phyloP scores from a whole-genome alignment of 1,140 invertebrate species.

The Luehdorfia chinensis region DNA sequence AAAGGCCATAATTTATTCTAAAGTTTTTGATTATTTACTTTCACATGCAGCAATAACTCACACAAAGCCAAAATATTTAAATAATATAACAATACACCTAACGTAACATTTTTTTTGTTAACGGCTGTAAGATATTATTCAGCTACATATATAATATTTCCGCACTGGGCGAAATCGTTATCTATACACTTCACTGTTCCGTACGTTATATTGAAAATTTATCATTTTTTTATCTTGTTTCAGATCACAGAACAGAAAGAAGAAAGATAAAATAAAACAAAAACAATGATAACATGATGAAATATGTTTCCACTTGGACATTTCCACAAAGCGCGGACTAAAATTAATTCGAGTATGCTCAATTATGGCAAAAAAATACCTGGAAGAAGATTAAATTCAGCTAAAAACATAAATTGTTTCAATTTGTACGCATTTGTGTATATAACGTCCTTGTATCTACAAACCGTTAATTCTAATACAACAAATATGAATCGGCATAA shows the following conservation, averaged over 20 bases:
- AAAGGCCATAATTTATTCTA: too few species aligned
- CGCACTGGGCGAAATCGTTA: too few species aligned
- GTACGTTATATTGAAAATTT: too few species aligned
- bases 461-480: slow-evolving; percentile 63
- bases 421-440: slow-evolving; percentile 50
- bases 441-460: slow-evolving; percentile 45
- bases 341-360: slow-evolving; percentile 45
- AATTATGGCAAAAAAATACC: slow-evolving; percentile 29
- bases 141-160: too few species aligned
- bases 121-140: too few species aligned
- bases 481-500: slow-evolving; percentile 58
- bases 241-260: slow-evolving; percentile 40
- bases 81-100: too few species aligned
- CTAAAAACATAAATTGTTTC: slow-evolving; percentile 35
- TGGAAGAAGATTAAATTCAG: slow-evolving; percentile 21
- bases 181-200: too few species aligned
- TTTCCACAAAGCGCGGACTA: slow-evolving; percentile 43
- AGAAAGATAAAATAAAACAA: slow-evolving; percentile 26
- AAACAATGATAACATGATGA: slow-evolving; percentile 66
- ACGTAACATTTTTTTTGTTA: too few species aligned
- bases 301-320: slow-evolving; percentile 50
- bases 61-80: too few species aligned
- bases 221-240: too few species aligned
- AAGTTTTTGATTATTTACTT: too few species aligned
- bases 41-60: too few species aligned